phyloP scores from a whole-genome alignment of 2,888 invertebrate genomes.

The Noctua fimbriata region DNA sequence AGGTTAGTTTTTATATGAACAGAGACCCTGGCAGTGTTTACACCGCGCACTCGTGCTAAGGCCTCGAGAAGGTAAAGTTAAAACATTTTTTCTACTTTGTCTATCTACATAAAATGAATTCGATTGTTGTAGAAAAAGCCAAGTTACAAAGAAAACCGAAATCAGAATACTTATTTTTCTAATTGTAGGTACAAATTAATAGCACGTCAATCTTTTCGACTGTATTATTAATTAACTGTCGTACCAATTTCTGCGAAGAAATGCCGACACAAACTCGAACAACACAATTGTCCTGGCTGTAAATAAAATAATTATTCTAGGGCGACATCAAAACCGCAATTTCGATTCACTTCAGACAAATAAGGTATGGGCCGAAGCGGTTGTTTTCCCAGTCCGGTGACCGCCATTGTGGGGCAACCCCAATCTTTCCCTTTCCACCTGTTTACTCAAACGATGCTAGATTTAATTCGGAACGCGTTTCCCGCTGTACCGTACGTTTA shows the following conservation, averaged over 20 bases:
- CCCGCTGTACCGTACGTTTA: conserved; percentile 17
- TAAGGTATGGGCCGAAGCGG: conserved; percentile 18
- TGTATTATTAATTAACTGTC: conserved; percentile 11
- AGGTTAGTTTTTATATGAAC: background rate
- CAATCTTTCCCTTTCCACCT: conserved; percentile 44
- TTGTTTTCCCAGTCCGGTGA: conserved; percentile 50
- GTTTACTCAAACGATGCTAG: conserved; percentile 61
- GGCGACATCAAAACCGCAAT: conserved; percentile 43
- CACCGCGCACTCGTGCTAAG: too few species aligned
- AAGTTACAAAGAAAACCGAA: background rate
- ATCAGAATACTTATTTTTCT: background rate
- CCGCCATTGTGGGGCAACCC: conserved; percentile 22
- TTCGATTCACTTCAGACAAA: conserved; percentile 51
- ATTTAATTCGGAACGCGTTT: conserved; percentile 50
- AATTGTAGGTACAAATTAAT: background rate
- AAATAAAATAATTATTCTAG: conserved; percentile 31
- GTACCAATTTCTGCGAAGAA: background rate
- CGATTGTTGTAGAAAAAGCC: background rate
- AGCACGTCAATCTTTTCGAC: conserved; percentile 2
- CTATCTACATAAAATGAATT: background rate
- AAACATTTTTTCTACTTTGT: background rate
- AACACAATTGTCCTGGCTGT: background rate
- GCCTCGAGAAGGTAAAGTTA: background rate
- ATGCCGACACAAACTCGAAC: background rate
- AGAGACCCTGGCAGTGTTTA: background rate